These are phyloP conservation scores for Actinia equina DNA, from an alignment of 64 coral and sea anemone species.

Conservation along the genomic window DNA sequence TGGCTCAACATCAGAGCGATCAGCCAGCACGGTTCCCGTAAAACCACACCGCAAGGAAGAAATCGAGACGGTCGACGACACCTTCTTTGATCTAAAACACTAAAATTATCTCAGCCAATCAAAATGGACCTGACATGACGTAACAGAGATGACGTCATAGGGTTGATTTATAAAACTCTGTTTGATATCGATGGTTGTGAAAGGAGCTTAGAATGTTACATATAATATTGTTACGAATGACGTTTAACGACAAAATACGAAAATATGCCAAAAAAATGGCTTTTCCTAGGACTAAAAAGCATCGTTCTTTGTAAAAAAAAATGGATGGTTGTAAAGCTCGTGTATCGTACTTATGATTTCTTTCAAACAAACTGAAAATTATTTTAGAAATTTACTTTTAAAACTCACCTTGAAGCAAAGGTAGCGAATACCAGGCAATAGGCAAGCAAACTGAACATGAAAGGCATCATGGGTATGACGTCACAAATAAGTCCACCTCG, in stretches of 20 bases:
- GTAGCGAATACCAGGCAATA: not conserved
- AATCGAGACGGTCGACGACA: not conserved
- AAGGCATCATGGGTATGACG: slow-evolving; percentile 9
- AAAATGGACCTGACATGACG: not conserved
- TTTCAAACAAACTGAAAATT: not conserved
- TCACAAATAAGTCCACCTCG: not conserved
- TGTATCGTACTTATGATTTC: not conserved
- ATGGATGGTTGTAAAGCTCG: not conserved
- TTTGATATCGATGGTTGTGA: not conserved
- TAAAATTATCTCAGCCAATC: not conserved
- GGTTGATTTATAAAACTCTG: not conserved
- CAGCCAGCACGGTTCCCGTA: slow-evolving; percentile 29
- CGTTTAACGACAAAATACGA: not conserved
- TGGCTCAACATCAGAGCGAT: slow-evolving; percentile 30
- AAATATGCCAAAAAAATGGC: not conserved
- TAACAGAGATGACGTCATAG: not conserved
- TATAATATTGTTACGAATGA: not conserved
- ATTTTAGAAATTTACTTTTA: too few species aligned
- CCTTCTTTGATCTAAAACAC: slow-evolving; percentile 17
- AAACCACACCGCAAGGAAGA: slow-evolving; percentile 31
- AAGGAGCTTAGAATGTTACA: not conserved
- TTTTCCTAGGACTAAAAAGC: not conserved
- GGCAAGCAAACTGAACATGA: not conserved
- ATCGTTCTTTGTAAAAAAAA: slow-evolving; percentile 8
- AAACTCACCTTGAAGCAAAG: not conserved